These are phyloP conservation scores for Calvadosia cruxmelitensis DNA, from an alignment of 30 jellyfish, hydroid and myxozoan genomes.

Conservation along the genomic window DNA sequence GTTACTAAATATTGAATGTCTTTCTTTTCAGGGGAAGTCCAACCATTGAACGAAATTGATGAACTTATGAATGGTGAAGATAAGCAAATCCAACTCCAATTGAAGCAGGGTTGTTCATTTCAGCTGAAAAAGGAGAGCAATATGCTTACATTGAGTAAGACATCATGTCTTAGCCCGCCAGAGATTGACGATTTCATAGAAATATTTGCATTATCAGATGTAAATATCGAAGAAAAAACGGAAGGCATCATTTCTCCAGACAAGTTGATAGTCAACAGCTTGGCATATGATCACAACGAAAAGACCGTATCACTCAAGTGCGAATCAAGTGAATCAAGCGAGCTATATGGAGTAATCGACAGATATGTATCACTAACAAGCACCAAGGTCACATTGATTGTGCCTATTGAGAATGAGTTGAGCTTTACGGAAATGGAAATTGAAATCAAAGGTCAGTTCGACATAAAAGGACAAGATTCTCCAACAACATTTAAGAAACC, in stretches of 20 bases:
- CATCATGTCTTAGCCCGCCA: background rate
- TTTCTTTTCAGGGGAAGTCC: too few relatives aligned
- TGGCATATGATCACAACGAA: background rate
- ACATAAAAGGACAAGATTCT: background rate
- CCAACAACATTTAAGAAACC: background rate
- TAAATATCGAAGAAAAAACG: background rate
- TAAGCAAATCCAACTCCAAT: background rate
- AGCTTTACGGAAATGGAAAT: background rate
- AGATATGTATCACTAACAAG: background rate
- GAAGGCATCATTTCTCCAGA: background rate
- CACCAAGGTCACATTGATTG: background rate
- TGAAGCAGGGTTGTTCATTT: background rate
- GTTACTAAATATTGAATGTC: too few relatives aligned
- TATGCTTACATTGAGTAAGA: background rate
- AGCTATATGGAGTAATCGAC: background rate
- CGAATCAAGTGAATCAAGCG: background rate
- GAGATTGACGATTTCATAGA: background rate
- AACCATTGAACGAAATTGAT: background rate
- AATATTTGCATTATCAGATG: background rate
- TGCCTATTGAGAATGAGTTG: background rate
- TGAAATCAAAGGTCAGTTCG: background rate
- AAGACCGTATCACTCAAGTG: background rate
- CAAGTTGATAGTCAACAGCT: background rate
- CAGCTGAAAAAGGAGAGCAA: background rate
- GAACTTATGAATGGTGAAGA: background rate